Evolutionary conservation across 1,140 invertebrate genomes (phyloP).

Genomic region (Diuraphis noxia): DNA sequence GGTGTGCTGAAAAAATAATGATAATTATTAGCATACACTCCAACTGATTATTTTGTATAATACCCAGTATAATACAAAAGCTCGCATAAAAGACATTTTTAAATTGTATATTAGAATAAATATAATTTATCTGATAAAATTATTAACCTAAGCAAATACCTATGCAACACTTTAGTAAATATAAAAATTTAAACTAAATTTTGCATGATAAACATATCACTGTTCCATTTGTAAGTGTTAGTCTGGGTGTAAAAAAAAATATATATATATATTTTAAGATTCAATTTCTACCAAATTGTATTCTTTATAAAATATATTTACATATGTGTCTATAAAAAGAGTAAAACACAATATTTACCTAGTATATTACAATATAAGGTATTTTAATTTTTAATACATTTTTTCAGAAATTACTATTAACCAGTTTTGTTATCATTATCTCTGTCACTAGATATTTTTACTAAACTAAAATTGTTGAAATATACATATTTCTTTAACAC

Average conservation of each 20-base stretch:
- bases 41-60: slow-evolving; percentile 17
- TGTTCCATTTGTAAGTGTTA: neutral
- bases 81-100: slow-evolving; percentile 6
- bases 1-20: neutral
- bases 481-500: neutral
- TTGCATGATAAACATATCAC: slow-evolving; percentile 5
- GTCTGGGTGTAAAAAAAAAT: neutral
- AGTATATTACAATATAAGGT: no score
- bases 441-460: neutral
- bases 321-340: neutral
- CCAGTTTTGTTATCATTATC: neutral
- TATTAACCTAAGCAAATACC: neutral
- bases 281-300: neutral
- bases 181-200: neutral
- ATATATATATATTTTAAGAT: neutral
- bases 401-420: neutral
- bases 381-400: no score
- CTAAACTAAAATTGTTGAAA: neutral
- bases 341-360: neutral
- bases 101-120: neutral
- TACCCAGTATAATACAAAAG: neutral
- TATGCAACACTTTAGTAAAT: neutral
- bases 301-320: neutral
- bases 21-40: neutral
- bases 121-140: neutral